Conservation (phyloP, 2,888 invertebrate genomes). For the Lacanobia wlatinum region DNA sequence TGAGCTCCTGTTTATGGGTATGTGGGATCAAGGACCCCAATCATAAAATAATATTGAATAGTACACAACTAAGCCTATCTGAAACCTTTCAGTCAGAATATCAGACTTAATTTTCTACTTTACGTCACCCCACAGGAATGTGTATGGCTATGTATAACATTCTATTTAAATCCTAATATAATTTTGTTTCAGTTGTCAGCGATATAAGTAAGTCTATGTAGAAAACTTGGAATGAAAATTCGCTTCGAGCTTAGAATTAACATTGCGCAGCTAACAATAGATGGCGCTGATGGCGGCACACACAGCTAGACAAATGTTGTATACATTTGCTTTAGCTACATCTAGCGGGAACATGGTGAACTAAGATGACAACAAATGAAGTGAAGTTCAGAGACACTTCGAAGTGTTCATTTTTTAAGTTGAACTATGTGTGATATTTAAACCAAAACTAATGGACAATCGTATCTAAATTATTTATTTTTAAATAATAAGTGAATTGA, state of each 20-base stretch:
- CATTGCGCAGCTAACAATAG: conserved; percentile 26
- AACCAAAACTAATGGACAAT: neutral
- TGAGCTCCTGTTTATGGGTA: neutral
- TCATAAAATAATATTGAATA: neutral
- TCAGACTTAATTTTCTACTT: neutral
- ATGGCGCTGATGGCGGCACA: conserved; percentile 26
- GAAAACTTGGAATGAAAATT: neutral
- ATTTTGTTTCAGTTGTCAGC: conserved; percentile 57
- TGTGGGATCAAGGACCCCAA: neutral
- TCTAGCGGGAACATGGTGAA: conserved; percentile 30
- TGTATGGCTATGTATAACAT: neutral
- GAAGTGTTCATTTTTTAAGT: neutral
- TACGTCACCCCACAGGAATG: neutral
- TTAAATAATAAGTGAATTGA: neutral
- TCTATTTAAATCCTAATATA: conserved; percentile 19
- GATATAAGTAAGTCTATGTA: conserved; percentile 50
- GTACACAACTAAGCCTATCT: neutral
- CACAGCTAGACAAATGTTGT: no score
- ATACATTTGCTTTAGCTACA: conserved; percentile 7
- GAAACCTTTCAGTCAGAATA: neutral
- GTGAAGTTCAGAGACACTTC: neutral
- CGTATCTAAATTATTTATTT: neutral
- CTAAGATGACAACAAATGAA: conserved; percentile 4
- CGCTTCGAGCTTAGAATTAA: neutral
- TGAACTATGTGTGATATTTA: neutral